A percentile compares a stretch with the other conserved stretches of the same genome.
Evolutionary conservation across 2,113 vertebrate species (phyloP).

Genomic region (Sinocyclocheilus grahami): DNA sequence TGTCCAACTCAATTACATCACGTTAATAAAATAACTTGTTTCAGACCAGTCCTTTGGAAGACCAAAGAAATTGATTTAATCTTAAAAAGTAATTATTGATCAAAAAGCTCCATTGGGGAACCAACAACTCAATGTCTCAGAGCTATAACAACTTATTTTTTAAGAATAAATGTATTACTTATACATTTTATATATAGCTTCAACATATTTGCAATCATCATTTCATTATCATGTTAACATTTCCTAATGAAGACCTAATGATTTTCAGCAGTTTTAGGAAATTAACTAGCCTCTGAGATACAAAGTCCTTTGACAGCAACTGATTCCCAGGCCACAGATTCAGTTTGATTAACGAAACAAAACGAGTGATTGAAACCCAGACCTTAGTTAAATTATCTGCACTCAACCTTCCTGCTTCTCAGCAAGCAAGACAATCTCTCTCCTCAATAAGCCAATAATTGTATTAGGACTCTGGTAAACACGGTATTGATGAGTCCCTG

Average conservation of each 20-base stretch:
- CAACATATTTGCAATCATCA: not conserved
- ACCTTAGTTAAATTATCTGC: conserved; percentile 19
- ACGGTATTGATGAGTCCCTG: conserved; percentile 54
- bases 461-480: conserved; percentile 50
- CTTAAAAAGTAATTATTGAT: not conserved
- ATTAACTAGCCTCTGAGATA: not conserved
- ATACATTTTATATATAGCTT: not conserved
- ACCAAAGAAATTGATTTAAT: not conserved
- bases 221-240: not conserved
- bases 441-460: conserved; percentile 46
- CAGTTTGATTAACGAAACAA: conserved; percentile 28
- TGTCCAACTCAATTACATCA: not conserved
- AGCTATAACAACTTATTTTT: too few species aligned
- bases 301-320: not conserved
- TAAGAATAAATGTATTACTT: too few species aligned
- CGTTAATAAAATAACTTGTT: not conserved
- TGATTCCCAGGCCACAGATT: conserved; percentile 19
- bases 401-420: conserved; percentile 4
- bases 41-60: not conserved
- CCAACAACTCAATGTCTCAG: not conserved
- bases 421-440: conserved; percentile 14
- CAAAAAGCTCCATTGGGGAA: not conserved
- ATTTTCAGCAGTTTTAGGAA: not conserved
- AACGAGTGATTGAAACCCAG: not conserved
- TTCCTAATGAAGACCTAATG: not conserved